Base-by-base conservation (phyloP, 1,140 invertebrate species). In the Mycetomoellerius zeteki region DNA sequence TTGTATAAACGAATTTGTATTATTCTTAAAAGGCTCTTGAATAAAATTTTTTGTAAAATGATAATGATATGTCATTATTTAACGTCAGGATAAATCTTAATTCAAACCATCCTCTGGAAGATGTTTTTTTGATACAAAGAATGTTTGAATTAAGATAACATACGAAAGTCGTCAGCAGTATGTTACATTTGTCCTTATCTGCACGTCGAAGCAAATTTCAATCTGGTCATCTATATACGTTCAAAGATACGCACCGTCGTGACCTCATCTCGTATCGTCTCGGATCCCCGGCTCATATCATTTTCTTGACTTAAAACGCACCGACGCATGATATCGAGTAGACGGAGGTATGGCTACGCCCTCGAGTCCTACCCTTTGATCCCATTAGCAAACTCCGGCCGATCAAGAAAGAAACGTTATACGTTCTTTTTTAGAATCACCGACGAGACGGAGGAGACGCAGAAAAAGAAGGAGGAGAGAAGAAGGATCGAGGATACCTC, bases 301-400 rank as follows among this genome's bases (percentile, higher is more conserved):
- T 56, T 16, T 33, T 47, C 47, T 56, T 30, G 50, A 72, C 78
- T 82, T 56, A 33, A 82, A 72, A 58, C 69, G 47, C 52, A 72
- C 65, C 80, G 80, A 19, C 24, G 37, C 8, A 43, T 43, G 52
- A 82, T 82, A 73, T 21, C 33, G 33, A 72, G 80, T 19, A 37
- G 67, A 16, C 80, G 16, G 21, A 60, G 67, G 24, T 73, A 54
- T 10, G 12, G 21, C 30, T 69, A 37, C 64, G 77, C 80, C 80
- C 52, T 73, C 80, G 80, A 60, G 67, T 67, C 19, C 52, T 71
- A 85, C 64, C 37, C 85, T 90, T 72, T 85, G 88, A 89, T 87
- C 81, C 89, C 87, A 90, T 86, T 88, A 87, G 60, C 65, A 60
- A 71, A 56, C 27, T 33, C 62, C 30, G 50, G 75, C 30, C 33